Conservation (phyloP, 2,888 invertebrate species). For the Gandaritis pyraliata region DNA sequence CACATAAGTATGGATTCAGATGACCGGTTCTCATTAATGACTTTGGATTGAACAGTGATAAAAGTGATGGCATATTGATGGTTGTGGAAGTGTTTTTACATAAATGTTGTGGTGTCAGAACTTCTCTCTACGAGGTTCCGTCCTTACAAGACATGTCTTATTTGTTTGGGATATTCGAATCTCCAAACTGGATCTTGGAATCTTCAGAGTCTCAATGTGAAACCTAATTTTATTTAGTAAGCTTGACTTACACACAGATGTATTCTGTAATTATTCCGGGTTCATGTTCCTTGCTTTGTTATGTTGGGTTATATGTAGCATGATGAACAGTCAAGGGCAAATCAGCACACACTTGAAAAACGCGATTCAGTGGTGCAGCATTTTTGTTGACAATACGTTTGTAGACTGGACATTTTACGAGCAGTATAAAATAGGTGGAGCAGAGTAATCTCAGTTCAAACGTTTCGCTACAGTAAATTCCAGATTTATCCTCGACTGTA, state of each 20-base stretch:
- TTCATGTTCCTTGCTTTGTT: constrained; percentile 5
- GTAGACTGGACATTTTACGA: not conserved
- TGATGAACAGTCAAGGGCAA: not conserved
- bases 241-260: not conserved
- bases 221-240: not conserved
- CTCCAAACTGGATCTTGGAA: not conserved
- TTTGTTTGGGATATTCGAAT: constrained; percentile 5
- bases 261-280: constrained; percentile 5
- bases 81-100: constrained; percentile 36
- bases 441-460: not conserved
- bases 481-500: not conserved
- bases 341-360: not conserved
- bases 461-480: not conserved
- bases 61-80: constrained; percentile 32
- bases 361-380: not conserved
- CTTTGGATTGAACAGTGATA: constrained; percentile 30
- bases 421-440: not conserved
- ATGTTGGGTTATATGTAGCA: not conserved
- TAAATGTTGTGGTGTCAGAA: constrained; percentile 22
- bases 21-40: constrained; percentile 20
- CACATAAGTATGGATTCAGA: constrained; percentile 7
- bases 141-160: constrained; percentile 3
- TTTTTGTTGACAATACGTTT: not conserved
- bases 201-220: constrained; percentile 5
- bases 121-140: constrained; percentile 10